Conservation (phyloP, 2,888 invertebrate genomes). For the Diplolepis rosae region DNA sequence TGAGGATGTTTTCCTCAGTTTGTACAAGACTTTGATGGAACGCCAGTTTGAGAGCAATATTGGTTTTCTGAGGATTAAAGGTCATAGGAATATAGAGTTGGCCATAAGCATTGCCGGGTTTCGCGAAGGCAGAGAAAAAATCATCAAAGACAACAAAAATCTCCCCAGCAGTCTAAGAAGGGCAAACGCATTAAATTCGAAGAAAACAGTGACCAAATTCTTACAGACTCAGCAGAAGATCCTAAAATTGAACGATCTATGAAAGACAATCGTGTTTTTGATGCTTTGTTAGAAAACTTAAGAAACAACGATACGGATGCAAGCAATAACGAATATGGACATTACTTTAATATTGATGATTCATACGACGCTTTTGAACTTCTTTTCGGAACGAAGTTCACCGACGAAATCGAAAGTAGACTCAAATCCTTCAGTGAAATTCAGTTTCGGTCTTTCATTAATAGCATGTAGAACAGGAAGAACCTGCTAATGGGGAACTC, state of each 20-base stretch:
- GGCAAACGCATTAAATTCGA: constrained; percentile 54
- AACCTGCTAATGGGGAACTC: constrained; percentile 17
- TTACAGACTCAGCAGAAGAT: constrained; percentile 39
- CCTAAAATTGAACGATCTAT: constrained; percentile 50
- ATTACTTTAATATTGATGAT: constrained; percentile 57
- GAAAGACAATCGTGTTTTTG: constrained; percentile 64
- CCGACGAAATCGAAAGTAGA: constrained; percentile 50
- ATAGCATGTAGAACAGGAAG: not conserved
- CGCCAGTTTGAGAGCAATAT: constrained; percentile 60
- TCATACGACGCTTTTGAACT: constrained; percentile 66
- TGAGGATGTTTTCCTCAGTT: constrained; percentile 59
- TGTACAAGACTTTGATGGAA: constrained; percentile 63
- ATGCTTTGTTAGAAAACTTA: constrained; percentile 62
- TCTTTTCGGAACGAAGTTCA: constrained; percentile 62
- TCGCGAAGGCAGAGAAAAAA: constrained; percentile 59
- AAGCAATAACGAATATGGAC: constrained; percentile 44
- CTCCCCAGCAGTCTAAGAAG: constrained; percentile 58
- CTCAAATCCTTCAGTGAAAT: constrained; percentile 43
- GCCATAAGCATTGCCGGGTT: constrained; percentile 58
- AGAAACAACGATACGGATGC: constrained; percentile 50
- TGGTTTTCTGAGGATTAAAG: constrained; percentile 62
- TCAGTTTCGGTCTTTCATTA: constrained; percentile 1
- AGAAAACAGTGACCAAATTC: constrained; percentile 35
- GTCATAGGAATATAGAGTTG: constrained; percentile 66
- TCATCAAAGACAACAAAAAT: constrained; percentile 65